Conservation (phyloP, 2,888 invertebrate genomes). For the Cephus rjabovi region DNA sequence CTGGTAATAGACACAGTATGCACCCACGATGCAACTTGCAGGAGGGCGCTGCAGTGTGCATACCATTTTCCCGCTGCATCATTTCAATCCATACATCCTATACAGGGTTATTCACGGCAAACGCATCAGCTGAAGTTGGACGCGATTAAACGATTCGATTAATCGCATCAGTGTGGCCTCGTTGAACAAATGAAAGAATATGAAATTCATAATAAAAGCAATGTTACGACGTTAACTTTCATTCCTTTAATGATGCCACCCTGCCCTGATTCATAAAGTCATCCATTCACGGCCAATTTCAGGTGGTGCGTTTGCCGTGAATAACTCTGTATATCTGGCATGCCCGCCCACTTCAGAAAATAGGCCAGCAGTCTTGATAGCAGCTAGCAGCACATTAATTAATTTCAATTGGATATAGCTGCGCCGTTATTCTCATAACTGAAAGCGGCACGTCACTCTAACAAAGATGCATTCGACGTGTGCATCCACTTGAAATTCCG, state of each 20-base stretch:
- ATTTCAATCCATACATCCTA: constrained; percentile 14
- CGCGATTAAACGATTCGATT: too few species aligned
- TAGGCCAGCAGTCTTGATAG: constrained; percentile 31
- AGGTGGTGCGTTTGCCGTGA: too few species aligned
- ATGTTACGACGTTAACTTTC: too few species aligned
- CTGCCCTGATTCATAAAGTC: too few species aligned
- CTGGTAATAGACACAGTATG: background rate
- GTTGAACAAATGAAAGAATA: too few species aligned
- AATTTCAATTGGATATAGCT: constrained; percentile 26
- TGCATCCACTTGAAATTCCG: background rate
- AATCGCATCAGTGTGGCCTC: too few species aligned
- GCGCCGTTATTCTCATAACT: background rate
- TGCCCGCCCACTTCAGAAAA: constrained; percentile 24
- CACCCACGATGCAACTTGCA: background rate
- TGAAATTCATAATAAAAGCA: too few species aligned
- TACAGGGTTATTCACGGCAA: background rate
- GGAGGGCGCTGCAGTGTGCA: background rate
- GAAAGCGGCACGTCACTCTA: background rate
- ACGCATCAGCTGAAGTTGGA: too few species aligned
- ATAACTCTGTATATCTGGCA: constrained; percentile 4
- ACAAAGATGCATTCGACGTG: background rate
- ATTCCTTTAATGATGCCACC: too few species aligned
- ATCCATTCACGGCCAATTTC: too few species aligned
- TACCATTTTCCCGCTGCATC: constrained; percentile 6
- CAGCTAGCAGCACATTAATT: constrained; percentile 17